Percentiles rank a stretch among this genome's conserved stretches.
phyloP scores from a whole-genome alignment of 2,113 vertebrate species.

The Campylorhamphus procurvoides region DNA sequence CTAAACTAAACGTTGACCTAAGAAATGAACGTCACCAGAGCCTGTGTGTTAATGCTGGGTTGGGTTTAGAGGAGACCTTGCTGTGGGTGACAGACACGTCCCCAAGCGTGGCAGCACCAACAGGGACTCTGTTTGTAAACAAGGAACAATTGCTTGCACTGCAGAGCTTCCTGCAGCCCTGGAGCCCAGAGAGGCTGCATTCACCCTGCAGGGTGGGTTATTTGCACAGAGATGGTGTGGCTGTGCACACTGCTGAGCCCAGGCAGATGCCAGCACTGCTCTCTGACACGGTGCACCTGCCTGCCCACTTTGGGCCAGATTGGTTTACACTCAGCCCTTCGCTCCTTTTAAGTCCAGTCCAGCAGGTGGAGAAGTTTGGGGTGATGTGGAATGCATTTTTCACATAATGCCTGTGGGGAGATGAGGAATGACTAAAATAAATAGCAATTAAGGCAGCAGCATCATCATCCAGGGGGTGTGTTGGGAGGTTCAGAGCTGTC shows the following conservation, averaged over 20 bases:
- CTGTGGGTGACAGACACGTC: accelerated
- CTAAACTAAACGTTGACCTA: neutral
- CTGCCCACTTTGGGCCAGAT: slow-evolving; percentile 69
- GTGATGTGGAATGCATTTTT: slow-evolving; percentile 63
- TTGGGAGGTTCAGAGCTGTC: neutral
- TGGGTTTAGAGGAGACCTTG: neutral
- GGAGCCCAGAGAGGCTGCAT: neutral
- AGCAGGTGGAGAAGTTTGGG: slow-evolving; percentile 74
- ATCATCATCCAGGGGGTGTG: neutral
- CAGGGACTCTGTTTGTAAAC: neutral
- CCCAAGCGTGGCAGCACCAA: accelerated
- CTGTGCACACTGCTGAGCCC: slow-evolving; percentile 78
- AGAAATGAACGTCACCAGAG: neutral
- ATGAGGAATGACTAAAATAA: slow-evolving; percentile 68
- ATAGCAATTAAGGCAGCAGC: slow-evolving; percentile 55
- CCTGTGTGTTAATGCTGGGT: neutral
- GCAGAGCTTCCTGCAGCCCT: neutral
- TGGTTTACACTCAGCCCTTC: slow-evolving; percentile 77
- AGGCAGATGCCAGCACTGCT: slow-evolving; percentile 85
- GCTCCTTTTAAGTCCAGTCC: slow-evolving; percentile 77
- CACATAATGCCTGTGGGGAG: slow-evolving; percentile 60
- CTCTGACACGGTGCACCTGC: slow-evolving; percentile 80
- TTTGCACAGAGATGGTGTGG: slow-evolving; percentile 78
- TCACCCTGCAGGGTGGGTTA: slow-evolving; percentile 52
- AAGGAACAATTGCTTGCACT: no score